Evolutionary conservation across 2,888 invertebrate genomes (phyloP).

Genomic region (Pyrrhia umbra): DNA sequence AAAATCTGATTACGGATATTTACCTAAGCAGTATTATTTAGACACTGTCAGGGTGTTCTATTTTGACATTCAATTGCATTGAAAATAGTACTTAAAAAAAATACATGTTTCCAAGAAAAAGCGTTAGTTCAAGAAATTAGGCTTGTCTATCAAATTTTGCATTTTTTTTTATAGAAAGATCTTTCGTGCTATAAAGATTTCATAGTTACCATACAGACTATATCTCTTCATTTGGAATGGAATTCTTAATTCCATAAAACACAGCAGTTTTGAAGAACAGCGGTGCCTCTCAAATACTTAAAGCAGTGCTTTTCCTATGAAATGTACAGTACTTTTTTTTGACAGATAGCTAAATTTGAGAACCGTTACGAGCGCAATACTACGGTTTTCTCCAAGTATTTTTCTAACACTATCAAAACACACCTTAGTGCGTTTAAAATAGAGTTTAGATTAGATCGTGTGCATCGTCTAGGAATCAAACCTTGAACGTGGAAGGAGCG

Average conservation of each 20-base stretch:
- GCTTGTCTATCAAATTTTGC: too few relatives aligned
- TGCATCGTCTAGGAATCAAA: slow-evolving; percentile 67
- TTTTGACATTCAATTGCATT: too few relatives aligned
- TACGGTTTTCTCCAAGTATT: slow-evolving; percentile 48
- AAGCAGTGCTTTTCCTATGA: slow-evolving; percentile 25
- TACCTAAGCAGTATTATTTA: too few relatives aligned
- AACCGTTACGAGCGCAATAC: slow-evolving; percentile 52
- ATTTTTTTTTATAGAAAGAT: too few relatives aligned
- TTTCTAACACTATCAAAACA: slow-evolving; percentile 1
- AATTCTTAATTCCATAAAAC: neutral
- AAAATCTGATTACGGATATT: too few relatives aligned
- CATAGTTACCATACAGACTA: neutral
- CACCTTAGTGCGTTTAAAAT: slow-evolving; percentile 28
- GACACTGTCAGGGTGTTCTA: too few relatives aligned
- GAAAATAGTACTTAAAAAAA: too few relatives aligned
- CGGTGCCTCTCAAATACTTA: neutral
- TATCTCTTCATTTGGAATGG: neutral
- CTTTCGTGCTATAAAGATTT: too few relatives aligned
- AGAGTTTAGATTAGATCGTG: slow-evolving; percentile 55
- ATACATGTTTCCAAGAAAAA: too few relatives aligned
- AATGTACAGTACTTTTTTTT: slow-evolving; percentile 48
- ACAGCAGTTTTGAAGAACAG: neutral
- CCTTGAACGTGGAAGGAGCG: slow-evolving; percentile 86
- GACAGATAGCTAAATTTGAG: slow-evolving; percentile 40
- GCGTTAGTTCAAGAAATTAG: too few relatives aligned